Percentiles rank a stretch among this genome's conserved stretches.
phyloP scores from a whole-genome alignment of 1,140 invertebrate genomes.

The Melipona quadrifasciata region DNA sequence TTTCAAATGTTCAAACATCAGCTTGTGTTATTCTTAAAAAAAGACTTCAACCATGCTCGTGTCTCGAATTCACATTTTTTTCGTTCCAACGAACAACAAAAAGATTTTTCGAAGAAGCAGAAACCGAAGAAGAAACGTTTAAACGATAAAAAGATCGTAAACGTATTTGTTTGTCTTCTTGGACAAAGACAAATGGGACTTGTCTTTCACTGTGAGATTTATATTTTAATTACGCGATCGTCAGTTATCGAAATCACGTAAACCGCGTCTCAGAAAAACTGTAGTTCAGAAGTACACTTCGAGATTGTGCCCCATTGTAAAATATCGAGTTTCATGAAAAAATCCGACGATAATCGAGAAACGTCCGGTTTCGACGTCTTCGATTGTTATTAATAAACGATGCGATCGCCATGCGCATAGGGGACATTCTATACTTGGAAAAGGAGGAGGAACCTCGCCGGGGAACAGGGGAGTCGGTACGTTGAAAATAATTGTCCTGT shows the following conservation, averaged over 20 bases:
- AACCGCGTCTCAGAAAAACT: neutral
- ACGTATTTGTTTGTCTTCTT: neutral
- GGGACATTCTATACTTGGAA: slow-evolving; percentile 44
- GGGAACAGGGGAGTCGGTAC: slow-evolving; percentile 30
- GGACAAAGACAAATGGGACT: neutral
- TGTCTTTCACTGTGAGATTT: too few species aligned
- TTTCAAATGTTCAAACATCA: too few species aligned
- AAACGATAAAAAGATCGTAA: neutral
- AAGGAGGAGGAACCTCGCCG: slow-evolving; percentile 11
- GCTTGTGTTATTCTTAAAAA: too few species aligned
- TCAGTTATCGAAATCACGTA: neutral
- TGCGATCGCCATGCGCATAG: neutral
- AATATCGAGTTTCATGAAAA: slow-evolving; percentile 2
- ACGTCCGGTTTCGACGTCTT: slow-evolving; percentile 21
- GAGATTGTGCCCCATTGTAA: neutral
- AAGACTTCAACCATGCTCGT: too few species aligned
- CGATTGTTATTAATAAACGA: slow-evolving; percentile 45
- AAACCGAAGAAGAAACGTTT: too few species aligned
- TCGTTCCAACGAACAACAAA: too few species aligned
- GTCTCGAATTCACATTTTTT: too few species aligned
- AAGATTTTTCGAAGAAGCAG: too few species aligned
- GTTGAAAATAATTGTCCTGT: slow-evolving; percentile 57
- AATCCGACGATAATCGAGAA: neutral
- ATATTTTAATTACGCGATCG: neutral
- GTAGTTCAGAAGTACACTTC: neutral